Base-by-base conservation (phyloP, 2,113 vertebrate species). In the Cichladusa arquata region DNA sequence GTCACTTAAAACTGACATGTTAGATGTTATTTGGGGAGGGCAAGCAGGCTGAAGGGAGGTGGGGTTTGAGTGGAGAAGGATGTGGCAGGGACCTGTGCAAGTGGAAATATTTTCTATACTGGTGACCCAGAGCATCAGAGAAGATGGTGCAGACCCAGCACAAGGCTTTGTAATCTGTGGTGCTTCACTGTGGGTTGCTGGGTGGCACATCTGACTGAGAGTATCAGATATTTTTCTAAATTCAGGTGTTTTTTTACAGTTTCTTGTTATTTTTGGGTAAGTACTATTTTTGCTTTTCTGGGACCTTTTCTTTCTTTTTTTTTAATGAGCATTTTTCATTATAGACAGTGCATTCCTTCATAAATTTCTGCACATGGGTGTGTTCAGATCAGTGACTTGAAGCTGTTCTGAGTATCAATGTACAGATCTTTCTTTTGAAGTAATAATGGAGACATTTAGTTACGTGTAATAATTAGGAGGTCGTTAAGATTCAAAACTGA, bases 311-410 rank as follows among this genome's bases (percentile, higher is more conserved):
- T 36, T 36, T 36, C 36, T 36, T 36, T 36, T 44, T 0, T 20
- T 33, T 19, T 69, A 40, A 14, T 53, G 14, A 57, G 9, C 0
- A 5, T 25, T 60, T 60, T 54, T 34, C 13, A 14, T 62, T 56
- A 6, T 7, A 51, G 23, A 33, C 29, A 33, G 4, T 64, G 7
- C 2, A 11, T 83, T 61, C 31, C n/a, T 56, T 62, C 64, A 19
- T 26, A 58, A 45, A 16, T 54, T 67, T 9, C 29, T 78, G 19
- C 22, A 42, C 0, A 0, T 20, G 20, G 86, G 11, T 34, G 1
- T 50, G 16, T 62, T 58, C 36, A 58, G 24, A 42, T 29, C 34
- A 76, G 31, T 28, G n/a, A 60, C 71, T 88, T 40, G n/a, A 79
- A 74, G 33, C 14, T 71, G 6, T 25, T 64, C 24, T 72, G 15